A percentile compares a stretch with the other conserved stretches of the same genome.
Conservation (phyloP, 2,113 vertebrate species). For the Penelope pileata region DNA sequence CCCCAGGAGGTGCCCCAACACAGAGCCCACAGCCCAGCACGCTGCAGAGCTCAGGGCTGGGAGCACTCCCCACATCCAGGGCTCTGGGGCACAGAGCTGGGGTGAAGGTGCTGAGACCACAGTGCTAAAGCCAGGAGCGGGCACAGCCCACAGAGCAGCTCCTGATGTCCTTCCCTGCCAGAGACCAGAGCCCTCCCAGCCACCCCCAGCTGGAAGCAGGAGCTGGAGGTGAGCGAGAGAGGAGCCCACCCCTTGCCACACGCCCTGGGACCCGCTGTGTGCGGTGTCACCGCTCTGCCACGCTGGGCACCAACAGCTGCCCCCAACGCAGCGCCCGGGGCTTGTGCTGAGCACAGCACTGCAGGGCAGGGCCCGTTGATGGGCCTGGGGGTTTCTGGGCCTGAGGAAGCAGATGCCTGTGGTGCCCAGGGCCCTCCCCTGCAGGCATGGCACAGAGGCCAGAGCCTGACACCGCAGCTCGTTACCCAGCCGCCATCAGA, state of each 20-base stretch:
- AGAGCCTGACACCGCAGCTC: background rate
- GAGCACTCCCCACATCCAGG: no score
- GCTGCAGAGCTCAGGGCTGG: background rate
- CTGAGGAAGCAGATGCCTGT: background rate
- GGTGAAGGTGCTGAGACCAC: background rate
- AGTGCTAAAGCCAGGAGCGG: background rate
- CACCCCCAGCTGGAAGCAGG: background rate
- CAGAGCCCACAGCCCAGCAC: background rate
- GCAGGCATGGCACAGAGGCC: rapidly evolving
- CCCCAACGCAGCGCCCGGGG: rapidly evolving
- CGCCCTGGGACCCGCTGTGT: background rate
- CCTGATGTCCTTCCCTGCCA: background rate
- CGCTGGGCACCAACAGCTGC: rapidly evolving
- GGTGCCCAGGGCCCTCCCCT: background rate
- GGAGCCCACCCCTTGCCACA: background rate
- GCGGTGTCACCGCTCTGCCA: background rate
- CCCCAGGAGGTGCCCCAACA: background rate
- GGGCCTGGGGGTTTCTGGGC: no score
- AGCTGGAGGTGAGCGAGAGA: background rate
- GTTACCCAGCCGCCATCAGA: rapidly evolving
- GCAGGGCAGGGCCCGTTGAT: background rate
- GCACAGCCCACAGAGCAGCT: background rate
- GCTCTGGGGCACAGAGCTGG: background rate
- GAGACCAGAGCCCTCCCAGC: background rate
- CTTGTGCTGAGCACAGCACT: background rate